These are phyloP conservation scores for Cricetomys ansorgei DNA, from an alignment of 2,113 vertebrate genomes.

Conservation along the genomic window DNA sequence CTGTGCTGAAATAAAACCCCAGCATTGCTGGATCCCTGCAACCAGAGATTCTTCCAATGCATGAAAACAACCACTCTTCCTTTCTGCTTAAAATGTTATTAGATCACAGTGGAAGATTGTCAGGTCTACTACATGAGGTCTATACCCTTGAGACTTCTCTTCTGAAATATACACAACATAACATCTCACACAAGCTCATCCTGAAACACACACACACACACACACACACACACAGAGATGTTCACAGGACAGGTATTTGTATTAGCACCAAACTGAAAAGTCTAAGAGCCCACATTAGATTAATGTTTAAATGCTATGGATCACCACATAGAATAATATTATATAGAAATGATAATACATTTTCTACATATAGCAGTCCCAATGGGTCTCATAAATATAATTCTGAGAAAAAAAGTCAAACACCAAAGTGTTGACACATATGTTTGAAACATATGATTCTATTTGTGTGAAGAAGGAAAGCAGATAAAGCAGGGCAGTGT, in stretches of 20 bases:
- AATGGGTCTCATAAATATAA: background rate
- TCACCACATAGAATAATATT: background rate
- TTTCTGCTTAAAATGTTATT: background rate
- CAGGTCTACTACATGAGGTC: background rate
- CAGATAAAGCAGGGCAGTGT: rapidly evolving
- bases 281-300: background rate
- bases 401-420: background rate
- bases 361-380: background rate
- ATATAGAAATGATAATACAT: background rate
- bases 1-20: background rate
- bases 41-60: background rate
- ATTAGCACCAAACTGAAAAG: constrained; percentile 9
- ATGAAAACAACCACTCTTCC: background rate
- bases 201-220: background rate
- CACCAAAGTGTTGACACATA: background rate
- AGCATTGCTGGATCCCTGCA: background rate
- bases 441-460: background rate
- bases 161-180: background rate
- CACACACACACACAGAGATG: background rate
- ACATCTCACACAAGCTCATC: background rate
- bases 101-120: background rate
- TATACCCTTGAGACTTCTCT: background rate
- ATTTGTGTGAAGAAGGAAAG: background rate
- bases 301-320: constrained; percentile 1
- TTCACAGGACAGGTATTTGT: background rate